These are phyloP conservation scores for Aricia agestis DNA, from an alignment of 1,140 invertebrate genomes.

Conservation along the genomic window DNA sequence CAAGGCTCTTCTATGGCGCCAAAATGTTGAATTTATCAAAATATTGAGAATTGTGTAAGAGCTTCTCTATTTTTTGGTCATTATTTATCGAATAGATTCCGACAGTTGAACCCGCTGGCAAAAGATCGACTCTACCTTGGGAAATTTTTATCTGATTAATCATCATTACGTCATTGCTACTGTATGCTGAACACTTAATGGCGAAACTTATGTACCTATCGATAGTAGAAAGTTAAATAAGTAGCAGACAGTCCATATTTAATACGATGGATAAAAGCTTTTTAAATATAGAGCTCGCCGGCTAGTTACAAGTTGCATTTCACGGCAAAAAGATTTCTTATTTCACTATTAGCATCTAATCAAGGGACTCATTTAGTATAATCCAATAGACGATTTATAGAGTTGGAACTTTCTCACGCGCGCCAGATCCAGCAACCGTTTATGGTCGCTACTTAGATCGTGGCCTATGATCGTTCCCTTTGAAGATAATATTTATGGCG, in stretches of 20 bases:
- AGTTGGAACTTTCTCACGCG: conserved; percentile 58
- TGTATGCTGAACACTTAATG: conserved; percentile 12
- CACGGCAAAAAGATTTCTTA: conserved; percentile 52
- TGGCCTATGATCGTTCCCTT: conserved; percentile 33
- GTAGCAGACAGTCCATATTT: conserved; percentile 59
- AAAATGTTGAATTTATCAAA: too few species aligned
- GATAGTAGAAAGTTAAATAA: conserved; percentile 62
- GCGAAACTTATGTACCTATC: conserved; percentile 21
- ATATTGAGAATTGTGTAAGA: too few species aligned
- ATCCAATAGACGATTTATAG: conserved; percentile 54
- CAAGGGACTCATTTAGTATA: conserved; percentile 61
- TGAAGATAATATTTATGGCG: conserved; percentile 27
- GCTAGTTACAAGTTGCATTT: conserved; percentile 20
- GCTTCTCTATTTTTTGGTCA: neutral
- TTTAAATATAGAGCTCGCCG: too few species aligned
- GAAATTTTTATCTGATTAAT: neutral
- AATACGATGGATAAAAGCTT: conserved; percentile 52
- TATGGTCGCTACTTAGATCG: conserved; percentile 41
- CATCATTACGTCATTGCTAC: neutral
- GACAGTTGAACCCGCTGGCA: neutral
- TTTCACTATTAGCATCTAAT: conserved; percentile 65
- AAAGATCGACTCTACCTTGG: neutral
- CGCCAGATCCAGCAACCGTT: conserved; percentile 44
- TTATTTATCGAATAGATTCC: neutral
- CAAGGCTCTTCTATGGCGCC: too few species aligned